phyloP scores from a whole-genome alignment of 1,140 invertebrate species.

The Wiebesia pumilae region DNA sequence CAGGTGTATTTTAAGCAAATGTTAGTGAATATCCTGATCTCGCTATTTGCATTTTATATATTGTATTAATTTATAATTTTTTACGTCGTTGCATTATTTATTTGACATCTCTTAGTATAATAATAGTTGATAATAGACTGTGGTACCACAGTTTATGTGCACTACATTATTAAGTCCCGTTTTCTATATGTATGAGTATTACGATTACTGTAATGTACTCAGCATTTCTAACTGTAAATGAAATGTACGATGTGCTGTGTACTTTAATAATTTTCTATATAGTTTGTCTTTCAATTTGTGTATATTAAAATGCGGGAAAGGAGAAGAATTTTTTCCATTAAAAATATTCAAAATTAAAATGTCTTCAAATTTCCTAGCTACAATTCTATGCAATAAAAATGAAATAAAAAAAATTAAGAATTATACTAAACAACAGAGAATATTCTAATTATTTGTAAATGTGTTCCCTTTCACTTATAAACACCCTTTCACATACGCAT shows the following conservation, averaged over 20 bases:
- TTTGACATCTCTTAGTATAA: not conserved
- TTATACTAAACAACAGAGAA: not conserved
- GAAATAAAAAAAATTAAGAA: not conserved
- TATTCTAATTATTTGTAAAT: not conserved
- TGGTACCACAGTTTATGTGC: not conserved
- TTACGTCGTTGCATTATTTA: slow-evolving; percentile 41
- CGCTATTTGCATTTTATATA: slow-evolving; percentile 27
- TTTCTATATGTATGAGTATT: slow-evolving; percentile 1
- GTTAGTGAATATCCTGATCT: slow-evolving; percentile 41
- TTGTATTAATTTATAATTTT: slow-evolving; percentile 36
- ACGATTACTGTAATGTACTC: slow-evolving; percentile 6
- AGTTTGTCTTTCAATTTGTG: slow-evolving; percentile 48
- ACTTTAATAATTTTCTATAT: slow-evolving; percentile 42
- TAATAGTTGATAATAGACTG: slow-evolving; percentile 6
- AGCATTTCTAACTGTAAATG: slow-evolving; percentile 5
- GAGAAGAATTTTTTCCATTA: slow-evolving; percentile 48
- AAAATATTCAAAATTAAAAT: slow-evolving; percentile 55
- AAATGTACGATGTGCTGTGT: slow-evolving; percentile 24
- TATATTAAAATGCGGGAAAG: slow-evolving; percentile 30
- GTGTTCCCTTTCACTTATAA: too few species aligned
- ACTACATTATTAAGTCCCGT: not conserved
- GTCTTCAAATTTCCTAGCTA: not conserved
- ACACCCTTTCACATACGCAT: not conserved
- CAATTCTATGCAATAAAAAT: not conserved
- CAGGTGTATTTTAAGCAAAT: slow-evolving; percentile 17